Evolutionary conservation across 2,113 vertebrate genomes (phyloP), one percentile per base, ranked within the genome.

Genomic region (Pelecanus crispus): DNA sequence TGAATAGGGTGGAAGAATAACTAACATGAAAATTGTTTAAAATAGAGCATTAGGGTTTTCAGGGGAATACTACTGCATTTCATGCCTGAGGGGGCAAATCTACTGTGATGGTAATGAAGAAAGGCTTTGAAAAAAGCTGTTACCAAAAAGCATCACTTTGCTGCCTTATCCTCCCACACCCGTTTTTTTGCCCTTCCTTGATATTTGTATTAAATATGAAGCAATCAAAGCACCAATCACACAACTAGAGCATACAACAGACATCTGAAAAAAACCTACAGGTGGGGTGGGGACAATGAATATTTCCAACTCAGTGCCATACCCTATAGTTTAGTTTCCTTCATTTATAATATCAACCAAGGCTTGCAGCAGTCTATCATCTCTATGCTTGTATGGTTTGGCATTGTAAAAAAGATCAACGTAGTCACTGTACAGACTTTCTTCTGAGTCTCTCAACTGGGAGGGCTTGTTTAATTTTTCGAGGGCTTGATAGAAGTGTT

Each of bases 381-480:
- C 99, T 97, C 99, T 98, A 97, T 99, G 99, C 95, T 98, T 99
- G 94, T 99, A 99, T 5, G 98, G 98, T 97, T 99, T 99, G 77
- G 94, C 97, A 83, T 98, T 99, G 96, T 99, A 99, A 97, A 99
- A 99, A 94, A 98, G 98, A 44, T 99, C 99, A 11, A 98, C 98
- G 42, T 99, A 99, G 98, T 99, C 99, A 73, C 97, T 99, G 93
- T 99, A 99, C 67, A 99, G 96, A 80, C 92, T 99, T 96, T 99
- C 98, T 77, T 98, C 98, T 0, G 98, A 96, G 94, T 98, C 98
- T 62, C 94, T 97, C 40, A 97, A 31, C 83, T 97, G 96, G 18
- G 97, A 97, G 62, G 98, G 98, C 96, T 98, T 98, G 97, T 99
- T 99, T 95, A 99, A 95, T 94, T 98, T 98, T 95, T 99, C 98